Evolutionary conservation across 2,888 invertebrate genomes (phyloP), one percentile per base, ranked within the genome.

Genomic region (Atherix ibis): DNA sequence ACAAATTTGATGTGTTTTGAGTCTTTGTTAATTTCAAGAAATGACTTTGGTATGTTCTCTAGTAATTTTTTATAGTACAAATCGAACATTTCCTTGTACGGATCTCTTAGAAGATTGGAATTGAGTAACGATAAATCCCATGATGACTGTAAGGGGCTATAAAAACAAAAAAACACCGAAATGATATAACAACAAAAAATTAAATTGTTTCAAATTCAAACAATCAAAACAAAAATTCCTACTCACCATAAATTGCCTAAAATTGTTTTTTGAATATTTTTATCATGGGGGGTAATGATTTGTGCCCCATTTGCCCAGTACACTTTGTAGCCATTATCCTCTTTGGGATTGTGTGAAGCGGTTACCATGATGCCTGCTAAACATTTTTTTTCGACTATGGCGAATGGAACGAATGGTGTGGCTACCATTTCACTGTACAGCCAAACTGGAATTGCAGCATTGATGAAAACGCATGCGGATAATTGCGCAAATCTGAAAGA

Each of bases 281-380:
- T 75, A 55, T 99, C 98, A 43, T 83, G 82, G 0, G 98, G 98
- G 0, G 84, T 59, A 39, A 91, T 79, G 41, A 98, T 94, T 72
- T 97, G 98, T 5, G 89, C 80, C 1, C 94, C 91, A 59, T 95
- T 97, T 6, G 70, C 65, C 79, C 91, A 94, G 57, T 95, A 98
- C 5, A 94, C 94, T 66, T 98, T 98, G 53, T 95, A 99, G 2
- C 94, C 94, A 54, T 94, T 94, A 53, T 95, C 92, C 18, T 89
- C 77, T 54, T 87, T 89, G 0, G 92, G 94, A 62, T 94, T 94
- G 52, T 94, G 94, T 0, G 91, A 92, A 0, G 94, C 94, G 1
- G 94, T 95, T 4, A 94, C 74, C 85, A 94, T 91, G 4, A 94
- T 72, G 0, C 94, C 94, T 25, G 80, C 84, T 2, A 76, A 74